Evolutionary conservation across 2,888 invertebrate species (phyloP).

Genomic region (Megamerina dolium): DNA sequence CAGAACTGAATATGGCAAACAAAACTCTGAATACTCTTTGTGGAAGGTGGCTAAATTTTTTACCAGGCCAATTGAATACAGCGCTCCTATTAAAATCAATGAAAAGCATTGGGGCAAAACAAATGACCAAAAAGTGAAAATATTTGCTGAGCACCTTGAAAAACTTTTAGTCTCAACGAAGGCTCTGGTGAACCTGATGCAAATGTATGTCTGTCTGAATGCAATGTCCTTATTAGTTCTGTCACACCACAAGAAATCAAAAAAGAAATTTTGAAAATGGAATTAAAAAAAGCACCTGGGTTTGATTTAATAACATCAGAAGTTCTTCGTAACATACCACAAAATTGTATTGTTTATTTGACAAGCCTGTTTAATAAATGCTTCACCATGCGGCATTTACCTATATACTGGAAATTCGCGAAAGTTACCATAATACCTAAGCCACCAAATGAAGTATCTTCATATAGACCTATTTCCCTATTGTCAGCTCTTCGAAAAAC

Average conservation of each 20-base stretch:
- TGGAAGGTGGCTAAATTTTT: not conserved
- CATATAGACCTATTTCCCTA: not conserved
- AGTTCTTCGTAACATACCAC: not conserved
- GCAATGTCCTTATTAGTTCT: too few relatives aligned
- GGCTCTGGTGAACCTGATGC: too few relatives aligned
- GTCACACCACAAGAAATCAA: not conserved
- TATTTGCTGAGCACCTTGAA: not conserved
- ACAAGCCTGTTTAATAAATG: not conserved
- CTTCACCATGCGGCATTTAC: not conserved
- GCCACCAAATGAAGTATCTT: not conserved
- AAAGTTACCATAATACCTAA: slow-evolving; percentile 2
- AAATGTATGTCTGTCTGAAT: not conserved
- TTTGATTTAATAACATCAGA: not conserved
- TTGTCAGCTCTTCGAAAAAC: not conserved
- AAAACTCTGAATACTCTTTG: not conserved
- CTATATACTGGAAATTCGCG: slow-evolving; percentile 1
- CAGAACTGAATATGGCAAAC: not conserved
- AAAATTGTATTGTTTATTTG: not conserved
- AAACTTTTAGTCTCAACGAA: not conserved
- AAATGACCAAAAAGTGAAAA: not conserved
- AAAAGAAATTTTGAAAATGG: not conserved
- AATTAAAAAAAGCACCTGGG: slow-evolving; percentile 1
- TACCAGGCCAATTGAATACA: not conserved
- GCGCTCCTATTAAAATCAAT: not conserved
- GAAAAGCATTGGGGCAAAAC: not conserved